phyloP scores from a whole-genome alignment of 30 jellyfish, hydroid and myxozoan species.

The Euphysa ruthae region DNA sequence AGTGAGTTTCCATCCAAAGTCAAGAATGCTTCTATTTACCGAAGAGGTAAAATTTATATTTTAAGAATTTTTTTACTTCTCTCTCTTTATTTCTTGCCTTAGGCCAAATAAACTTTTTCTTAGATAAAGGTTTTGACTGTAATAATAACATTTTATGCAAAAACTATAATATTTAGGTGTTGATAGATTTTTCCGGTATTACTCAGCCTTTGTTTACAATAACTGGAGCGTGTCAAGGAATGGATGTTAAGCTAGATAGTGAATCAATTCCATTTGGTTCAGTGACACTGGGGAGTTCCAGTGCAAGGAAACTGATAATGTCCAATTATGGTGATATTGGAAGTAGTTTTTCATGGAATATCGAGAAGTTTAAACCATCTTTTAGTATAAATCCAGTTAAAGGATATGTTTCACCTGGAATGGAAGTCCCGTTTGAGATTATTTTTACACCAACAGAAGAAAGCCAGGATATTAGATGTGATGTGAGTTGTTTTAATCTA shows the following conservation, averaged over 20 bases:
- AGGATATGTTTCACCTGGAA: constrained; percentile 92
- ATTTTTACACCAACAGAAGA: constrained; percentile 74
- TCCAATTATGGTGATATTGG: constrained; percentile 85
- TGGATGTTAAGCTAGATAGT: constrained; percentile 73
- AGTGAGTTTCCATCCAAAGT: constrained; percentile 59
- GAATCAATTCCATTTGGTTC: constrained; percentile 92
- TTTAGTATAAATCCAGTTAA: constrained; percentile 63
- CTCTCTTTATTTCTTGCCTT: neutral
- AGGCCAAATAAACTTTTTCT: neutral
- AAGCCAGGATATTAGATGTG: constrained; percentile 78
- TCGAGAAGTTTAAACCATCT: constrained; percentile 58
- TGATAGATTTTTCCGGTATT: constrained; percentile 75
- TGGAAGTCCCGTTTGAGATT: constrained; percentile 88
- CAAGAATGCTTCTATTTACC: constrained; percentile 67
- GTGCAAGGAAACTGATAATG: constrained; percentile 82
- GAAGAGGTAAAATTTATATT: constrained; percentile 70
- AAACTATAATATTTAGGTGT: too few species aligned
- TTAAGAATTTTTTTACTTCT: neutral
- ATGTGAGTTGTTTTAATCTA: constrained; percentile 51
- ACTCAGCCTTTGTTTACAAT: constrained; percentile 69
- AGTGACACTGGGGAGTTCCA: constrained; percentile 85
- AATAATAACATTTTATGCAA: too few species aligned
- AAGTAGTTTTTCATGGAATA: constrained; percentile 79
- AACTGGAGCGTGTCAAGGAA: constrained; percentile 84
- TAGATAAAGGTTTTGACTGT: neutral